phyloP scores from a whole-genome alignment of 2,888 invertebrate genomes.

The Tenthredo distinguenda region DNA sequence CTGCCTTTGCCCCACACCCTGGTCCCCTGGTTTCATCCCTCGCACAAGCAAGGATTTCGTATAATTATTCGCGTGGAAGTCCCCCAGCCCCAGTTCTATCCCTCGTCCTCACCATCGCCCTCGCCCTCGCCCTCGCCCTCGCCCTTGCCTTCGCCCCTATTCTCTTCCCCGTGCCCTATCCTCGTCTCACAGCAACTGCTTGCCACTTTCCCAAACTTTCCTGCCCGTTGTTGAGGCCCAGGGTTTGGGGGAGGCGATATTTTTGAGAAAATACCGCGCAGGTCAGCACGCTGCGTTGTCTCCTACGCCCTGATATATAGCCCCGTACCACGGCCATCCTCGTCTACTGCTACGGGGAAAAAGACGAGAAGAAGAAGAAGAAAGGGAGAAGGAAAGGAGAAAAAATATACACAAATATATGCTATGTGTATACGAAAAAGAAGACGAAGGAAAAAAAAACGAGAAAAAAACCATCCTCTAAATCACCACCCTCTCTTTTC shows the following conservation, averaged over 20 bases:
- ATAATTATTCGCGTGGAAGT: slow-evolving; percentile 44
- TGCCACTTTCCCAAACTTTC: slow-evolving; percentile 27
- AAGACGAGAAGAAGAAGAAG: background rate
- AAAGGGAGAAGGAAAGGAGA: background rate
- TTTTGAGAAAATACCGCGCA: slow-evolving; percentile 21
- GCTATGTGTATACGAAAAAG: background rate
- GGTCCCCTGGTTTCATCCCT: background rate
- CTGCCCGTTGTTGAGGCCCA: background rate
- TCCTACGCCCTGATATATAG: slow-evolving; percentile 24
- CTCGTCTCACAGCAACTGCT: slow-evolving; percentile 38
- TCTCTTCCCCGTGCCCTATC: background rate
- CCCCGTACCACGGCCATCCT: slow-evolving; percentile 6
- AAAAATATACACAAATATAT: slow-evolving; percentile 19
- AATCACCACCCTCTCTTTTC: slow-evolving; percentile 25
- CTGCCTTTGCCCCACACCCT: background rate
- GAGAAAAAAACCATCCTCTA: background rate
- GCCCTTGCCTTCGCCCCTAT: background rate
- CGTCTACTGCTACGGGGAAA: background rate
- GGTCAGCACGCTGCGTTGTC: slow-evolving; percentile 31
- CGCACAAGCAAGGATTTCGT: slow-evolving; percentile 29
- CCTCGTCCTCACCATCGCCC: background rate
- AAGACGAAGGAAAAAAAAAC: background rate
- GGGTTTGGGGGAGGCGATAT: background rate
- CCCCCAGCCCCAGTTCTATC: background rate
- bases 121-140: background rate